These are phyloP conservation scores for Esox masquinongy DNA, from an alignment of 2,797 vertebrate species.

Conservation along the genomic window DNA sequence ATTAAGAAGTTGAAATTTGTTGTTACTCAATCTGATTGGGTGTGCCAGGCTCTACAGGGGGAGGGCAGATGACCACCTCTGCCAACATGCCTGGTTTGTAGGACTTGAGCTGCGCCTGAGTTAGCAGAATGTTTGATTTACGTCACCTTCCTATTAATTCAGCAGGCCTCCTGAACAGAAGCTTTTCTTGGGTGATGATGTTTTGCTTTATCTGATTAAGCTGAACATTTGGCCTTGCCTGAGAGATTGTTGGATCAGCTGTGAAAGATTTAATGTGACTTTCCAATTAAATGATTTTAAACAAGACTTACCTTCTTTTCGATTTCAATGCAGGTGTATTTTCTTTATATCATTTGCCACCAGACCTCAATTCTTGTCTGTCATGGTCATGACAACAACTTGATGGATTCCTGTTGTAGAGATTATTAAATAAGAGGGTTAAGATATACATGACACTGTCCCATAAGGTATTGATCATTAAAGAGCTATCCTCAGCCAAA, in stretches of 20 bases:
- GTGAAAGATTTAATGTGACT: background rate
- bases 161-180: too few relatives aligned
- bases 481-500: background rate
- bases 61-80: too few relatives aligned
- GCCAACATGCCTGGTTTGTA: too few relatives aligned
- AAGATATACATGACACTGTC: background rate
- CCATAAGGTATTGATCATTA: background rate
- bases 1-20: too few relatives aligned
- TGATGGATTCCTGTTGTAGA: background rate
- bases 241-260: background rate
- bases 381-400: slow-evolving; percentile 31
- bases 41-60: too few relatives aligned
- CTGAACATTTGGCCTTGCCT: background rate
- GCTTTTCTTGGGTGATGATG: too few relatives aligned
- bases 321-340: background rate
- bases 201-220: too few relatives aligned
- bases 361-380: slow-evolving; percentile 26
- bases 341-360: slow-evolving; percentile 18
- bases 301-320: slow-evolving; percentile 29
- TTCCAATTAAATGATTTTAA: too few relatives aligned
- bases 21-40: too few relatives aligned
- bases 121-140: too few relatives aligned
- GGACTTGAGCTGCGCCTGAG: too few relatives aligned
- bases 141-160: too few relatives aligned
- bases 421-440: background rate